A percentile compares a stretch with the other conserved stretches of the same genome.
phyloP scores from a whole-genome alignment of 35 echinoderm and acorn worm species.

The Ophiothrix spiculata region DNA sequence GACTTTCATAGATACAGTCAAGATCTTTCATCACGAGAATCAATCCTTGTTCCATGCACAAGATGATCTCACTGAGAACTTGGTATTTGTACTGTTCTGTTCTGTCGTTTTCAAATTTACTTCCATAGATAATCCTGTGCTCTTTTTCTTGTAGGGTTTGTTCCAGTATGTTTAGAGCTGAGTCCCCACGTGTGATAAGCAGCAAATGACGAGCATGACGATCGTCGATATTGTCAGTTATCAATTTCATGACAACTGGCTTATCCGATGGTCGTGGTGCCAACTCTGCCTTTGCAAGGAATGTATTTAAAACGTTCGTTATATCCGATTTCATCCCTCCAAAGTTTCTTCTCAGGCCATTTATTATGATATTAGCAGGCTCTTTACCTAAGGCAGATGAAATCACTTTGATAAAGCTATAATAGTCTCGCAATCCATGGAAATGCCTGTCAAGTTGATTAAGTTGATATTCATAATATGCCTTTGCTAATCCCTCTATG shows the following conservation, averaged over 20 bases:
- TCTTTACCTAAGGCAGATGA: neutral
- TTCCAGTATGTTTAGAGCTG: constrained; percentile 35
- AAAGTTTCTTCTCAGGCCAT: constrained; percentile 33
- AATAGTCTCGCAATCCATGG: constrained; percentile 45
- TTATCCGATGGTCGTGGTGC: neutral
- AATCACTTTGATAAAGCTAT: constrained; percentile 27
- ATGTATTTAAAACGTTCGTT: constrained; percentile 10
- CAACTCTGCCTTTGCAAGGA: neutral
- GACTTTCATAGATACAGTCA: constrained; percentile 24
- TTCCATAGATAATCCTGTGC: neutral
- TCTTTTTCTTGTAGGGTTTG: neutral
- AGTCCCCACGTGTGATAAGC: constrained; percentile 43
- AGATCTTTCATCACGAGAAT: constrained; percentile 23
- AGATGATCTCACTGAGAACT: constrained; percentile 26
- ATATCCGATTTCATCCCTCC: constrained; percentile 20
- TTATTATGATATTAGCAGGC: neutral
- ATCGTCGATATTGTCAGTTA: constrained; percentile 28
- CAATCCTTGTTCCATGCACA: constrained; percentile 28
- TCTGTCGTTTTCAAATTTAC: constrained; percentile 27
- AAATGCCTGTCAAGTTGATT: neutral
- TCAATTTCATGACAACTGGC: neutral
- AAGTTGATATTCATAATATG: constrained; percentile 17
- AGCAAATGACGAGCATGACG: constrained; percentile 25
- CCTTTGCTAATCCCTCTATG: constrained; percentile 2
- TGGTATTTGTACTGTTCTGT: constrained; percentile 39